A percentile compares a stretch with the other conserved stretches of the same genome.
phyloP scores from a whole-genome alignment of 2,888 invertebrate genomes.

The Drosophila helvetica region DNA sequence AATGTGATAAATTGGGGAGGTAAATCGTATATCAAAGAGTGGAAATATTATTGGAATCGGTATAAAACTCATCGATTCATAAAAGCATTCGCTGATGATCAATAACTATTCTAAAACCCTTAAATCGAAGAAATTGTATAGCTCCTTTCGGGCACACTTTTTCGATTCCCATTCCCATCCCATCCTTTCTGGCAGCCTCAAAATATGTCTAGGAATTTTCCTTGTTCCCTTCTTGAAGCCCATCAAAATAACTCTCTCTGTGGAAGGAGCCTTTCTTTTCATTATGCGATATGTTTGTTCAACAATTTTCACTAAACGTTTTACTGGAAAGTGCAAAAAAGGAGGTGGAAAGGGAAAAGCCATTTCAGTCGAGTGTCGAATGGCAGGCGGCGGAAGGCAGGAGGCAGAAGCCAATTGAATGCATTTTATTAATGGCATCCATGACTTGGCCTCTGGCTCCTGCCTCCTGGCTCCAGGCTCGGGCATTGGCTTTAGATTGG shows the following conservation, averaged over 20 bases:
- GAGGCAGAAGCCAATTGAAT: conserved; percentile 51
- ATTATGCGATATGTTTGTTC: conserved; percentile 31
- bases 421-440: conserved; percentile 71
- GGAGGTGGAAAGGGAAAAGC: conserved; percentile 16
- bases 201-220: background rate
- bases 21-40: too few species aligned
- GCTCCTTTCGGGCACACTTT: too few species aligned
- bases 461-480: background rate
- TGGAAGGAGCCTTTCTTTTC: background rate
- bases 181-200: background rate
- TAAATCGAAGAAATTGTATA: too few species aligned
- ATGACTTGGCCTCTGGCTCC: conserved; percentile 45
- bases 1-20: too few species aligned
- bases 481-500: background rate
- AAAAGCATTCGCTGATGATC: too few species aligned
- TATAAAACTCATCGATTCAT: too few species aligned
- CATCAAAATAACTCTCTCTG: conserved; percentile 18
- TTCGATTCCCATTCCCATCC: background rate
- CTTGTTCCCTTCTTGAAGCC: background rate
- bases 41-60: too few species aligned
- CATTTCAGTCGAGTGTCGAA: conserved; percentile 46
- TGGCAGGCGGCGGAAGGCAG: background rate
- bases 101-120: too few species aligned
- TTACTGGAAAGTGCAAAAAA: conserved; percentile 26
- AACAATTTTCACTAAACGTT: conserved; percentile 42